These are phyloP conservation scores for Myotis daubentonii DNA, from an alignment of 2,797 vertebrate species.

Conservation along the genomic window DNA sequence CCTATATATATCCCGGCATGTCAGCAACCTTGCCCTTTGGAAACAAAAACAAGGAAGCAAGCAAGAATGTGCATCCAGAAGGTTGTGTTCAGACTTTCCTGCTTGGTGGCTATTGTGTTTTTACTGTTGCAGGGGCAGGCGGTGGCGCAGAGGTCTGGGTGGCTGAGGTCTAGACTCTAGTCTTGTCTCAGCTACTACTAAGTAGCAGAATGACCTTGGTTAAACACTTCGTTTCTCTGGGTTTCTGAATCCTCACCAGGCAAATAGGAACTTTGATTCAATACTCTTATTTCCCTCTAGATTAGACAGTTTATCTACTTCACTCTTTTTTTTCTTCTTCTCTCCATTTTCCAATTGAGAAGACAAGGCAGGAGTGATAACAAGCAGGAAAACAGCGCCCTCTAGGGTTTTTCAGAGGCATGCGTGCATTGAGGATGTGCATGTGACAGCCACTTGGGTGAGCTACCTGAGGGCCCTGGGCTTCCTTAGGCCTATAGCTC, in stretches of 20 bases:
- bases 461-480: rapidly evolving
- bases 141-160: neutral
- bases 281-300: neutral
- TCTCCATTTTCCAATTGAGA: neutral
- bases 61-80: neutral
- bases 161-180: neutral
- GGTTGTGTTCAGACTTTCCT: neutral
- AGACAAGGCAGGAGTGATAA: neutral
- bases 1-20: neutral
- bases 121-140: neutral
- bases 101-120: neutral
- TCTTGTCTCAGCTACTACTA: neutral
- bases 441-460: neutral
- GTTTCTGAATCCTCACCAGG: neutral
- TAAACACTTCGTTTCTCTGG: neutral
- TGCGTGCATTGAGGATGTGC: neutral
- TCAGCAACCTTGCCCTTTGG: neutral
- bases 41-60: neutral
- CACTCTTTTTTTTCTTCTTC: neutral
- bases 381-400: conserved; percentile 58
- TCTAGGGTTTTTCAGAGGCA: conserved; percentile 59
- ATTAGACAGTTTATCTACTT: neutral
- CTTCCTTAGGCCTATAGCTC: neutral
- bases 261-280: neutral
- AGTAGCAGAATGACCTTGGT: neutral